Base-by-base conservation (phyloP, 2,113 vertebrate genomes). In the Salvelinus sp. region DNA sequence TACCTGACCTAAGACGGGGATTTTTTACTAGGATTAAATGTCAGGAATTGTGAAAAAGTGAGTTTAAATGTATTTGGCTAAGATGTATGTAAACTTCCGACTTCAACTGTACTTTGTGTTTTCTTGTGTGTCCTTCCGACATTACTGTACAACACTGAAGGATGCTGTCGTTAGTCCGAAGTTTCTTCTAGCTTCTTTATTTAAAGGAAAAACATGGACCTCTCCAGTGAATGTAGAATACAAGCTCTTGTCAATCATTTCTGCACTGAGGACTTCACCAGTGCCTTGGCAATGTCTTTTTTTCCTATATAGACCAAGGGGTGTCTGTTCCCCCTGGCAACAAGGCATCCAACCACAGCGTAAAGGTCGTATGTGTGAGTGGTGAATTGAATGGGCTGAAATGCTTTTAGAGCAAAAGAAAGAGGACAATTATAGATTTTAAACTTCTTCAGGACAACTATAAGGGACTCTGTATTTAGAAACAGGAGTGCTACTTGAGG, bases 191-290 rank as follows among this genome's bases (percentile, higher is more conserved):
- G 75, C 23, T 22, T 81, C 63, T 76, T 71, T 47, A 64, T 74
- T 57, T 48, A 60, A 78, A 69, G 65, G 18, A 64, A 77, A 72
- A 77, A 79, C 9, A 27, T 62, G 63, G 62, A 78, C 74, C 9
- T 73, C n/a, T 68, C 71, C 16, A 79, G 62, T 84, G 88, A 90
- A 91, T 90, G 90, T 91, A 87, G 83, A 70, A 84, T 64, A 74
- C 28, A 50, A 14, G 64, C 70, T 88, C 81, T 85, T 87, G 84
- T 87, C 83, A 74, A 71, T 86, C 67, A 82, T 86, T 82, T 79
- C 81, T 77, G 38, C 2, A 44, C 38, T 2, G 67, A 57, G 58
- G 3, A 54, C 38, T 18, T 57, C 54, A 57, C 18, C 13, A 57
- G 54, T 57, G 87, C 85, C 82, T 88, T 76, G 75, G 75, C 81